Evolutionary conservation across 2,888 invertebrate genomes (phyloP).

Genomic region (Ochlodes sylvanus): DNA sequence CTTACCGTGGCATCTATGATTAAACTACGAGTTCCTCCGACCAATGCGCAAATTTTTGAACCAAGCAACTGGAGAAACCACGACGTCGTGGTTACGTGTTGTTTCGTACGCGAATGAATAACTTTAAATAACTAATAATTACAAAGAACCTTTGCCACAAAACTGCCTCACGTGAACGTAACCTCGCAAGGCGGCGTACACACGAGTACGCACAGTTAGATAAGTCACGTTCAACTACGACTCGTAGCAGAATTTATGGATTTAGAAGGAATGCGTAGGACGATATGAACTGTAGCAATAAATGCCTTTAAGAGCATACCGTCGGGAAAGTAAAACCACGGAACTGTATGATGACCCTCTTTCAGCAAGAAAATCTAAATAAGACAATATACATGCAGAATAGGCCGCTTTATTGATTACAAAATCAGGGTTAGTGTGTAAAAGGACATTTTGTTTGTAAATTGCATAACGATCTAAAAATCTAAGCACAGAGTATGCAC

Average conservation of each 20-base stretch:
- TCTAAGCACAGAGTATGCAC: no score
- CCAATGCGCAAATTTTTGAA: neutral
- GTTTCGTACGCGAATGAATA: conserved; percentile 21
- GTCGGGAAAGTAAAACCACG: no score
- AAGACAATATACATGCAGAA: no score
- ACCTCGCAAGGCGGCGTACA: conserved; percentile 18
- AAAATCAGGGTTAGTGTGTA: no score
- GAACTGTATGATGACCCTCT: neutral
- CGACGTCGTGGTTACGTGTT: neutral
- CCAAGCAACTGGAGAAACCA: neutral
- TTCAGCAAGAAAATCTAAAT: neutral
- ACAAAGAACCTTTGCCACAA: conserved; percentile 21
- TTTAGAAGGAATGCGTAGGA: neutral
- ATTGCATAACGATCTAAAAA: no score
- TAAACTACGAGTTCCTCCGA: neutral
- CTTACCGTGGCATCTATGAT: neutral
- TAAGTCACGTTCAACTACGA: conserved; percentile 22
- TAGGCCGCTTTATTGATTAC: no score
- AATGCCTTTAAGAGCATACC: neutral
- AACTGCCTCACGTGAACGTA: conserved; percentile 18
- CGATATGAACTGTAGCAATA: neutral
- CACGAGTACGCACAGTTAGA: conserved; percentile 2
- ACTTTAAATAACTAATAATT: conserved; percentile 25
- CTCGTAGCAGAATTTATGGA: neutral
- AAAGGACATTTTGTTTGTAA: no score